These are phyloP conservation scores for Anagrus nilaparvatae DNA, from an alignment of 1,140 invertebrate genomes.

Conservation along the genomic window DNA sequence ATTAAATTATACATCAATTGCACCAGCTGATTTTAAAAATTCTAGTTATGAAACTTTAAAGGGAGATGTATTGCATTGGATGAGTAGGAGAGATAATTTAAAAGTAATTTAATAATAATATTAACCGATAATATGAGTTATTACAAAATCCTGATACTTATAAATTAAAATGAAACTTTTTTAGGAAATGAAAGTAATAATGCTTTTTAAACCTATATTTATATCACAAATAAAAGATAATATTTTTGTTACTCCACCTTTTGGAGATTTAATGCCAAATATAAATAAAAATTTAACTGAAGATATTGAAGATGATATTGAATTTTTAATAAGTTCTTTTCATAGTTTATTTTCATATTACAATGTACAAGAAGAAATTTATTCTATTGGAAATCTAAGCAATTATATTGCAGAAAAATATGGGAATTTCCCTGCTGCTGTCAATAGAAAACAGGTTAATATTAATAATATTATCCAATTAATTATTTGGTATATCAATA, in stretches of 20 bases:
- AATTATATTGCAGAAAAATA: constrained; percentile 51
- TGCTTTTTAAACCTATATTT: constrained; percentile 54
- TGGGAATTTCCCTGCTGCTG: constrained; percentile 43
- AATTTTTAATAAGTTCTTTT: constrained; percentile 47
- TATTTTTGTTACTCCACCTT: constrained; percentile 55
- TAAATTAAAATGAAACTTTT: constrained; percentile 20
- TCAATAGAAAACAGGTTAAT: constrained; percentile 46
- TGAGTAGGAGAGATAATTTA: constrained; percentile 41
- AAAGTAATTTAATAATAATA: constrained; percentile 18
- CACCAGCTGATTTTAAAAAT: constrained; percentile 15
- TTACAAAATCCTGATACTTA: constrained; percentile 1
- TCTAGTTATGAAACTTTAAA: constrained; percentile 39
- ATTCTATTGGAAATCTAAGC: constrained; percentile 52
- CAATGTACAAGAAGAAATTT: constrained; percentile 54
- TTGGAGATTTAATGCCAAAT: constrained; percentile 48
- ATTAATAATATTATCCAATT: constrained; percentile 9
- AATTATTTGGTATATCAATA: too few species aligned
- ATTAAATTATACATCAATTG: constrained; percentile 28
- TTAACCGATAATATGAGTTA: constrained; percentile 1
- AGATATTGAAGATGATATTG: constrained; percentile 33
- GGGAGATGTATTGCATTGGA: constrained; percentile 42
- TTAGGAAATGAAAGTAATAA: constrained; percentile 47
- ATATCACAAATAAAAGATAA: constrained; percentile 46
- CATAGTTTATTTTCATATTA: constrained; percentile 50
- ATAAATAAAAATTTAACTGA: constrained; percentile 38